Evolutionary conservation across 2,113 vertebrate species (phyloP), one percentile per base, ranked within the genome.

Genomic region (Gila orcuttii): DNA sequence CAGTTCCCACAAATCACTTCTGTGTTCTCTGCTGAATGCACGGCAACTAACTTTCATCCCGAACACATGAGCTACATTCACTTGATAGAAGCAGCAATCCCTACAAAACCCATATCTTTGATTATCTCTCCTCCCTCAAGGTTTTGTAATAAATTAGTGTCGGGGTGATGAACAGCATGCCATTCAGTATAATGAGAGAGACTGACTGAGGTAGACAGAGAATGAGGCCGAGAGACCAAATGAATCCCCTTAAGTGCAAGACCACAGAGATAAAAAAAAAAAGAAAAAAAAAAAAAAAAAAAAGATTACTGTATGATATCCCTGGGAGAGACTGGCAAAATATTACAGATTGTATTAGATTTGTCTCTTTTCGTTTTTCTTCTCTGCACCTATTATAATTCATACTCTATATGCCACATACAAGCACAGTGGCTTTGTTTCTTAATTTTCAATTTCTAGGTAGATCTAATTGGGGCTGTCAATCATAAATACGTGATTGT

Each of bases 101-200:
- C 86, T 90, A 69, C 78, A 83, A 69, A 88, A 77, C 78, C 85
- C 83, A 89, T 89, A 91, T 90, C 89, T 92, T 89, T 92, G 90
- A 92, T 92, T 91, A 91, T 91, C 87, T 86, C 88, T 84, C 85
- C 88, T 87, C 86, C 87, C 89, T 87, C 83, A 89, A 91, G 88
- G 91, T 89, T 91, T 89, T 85, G 87, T 91, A 90, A 91, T 92
- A 90, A 91, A 92, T 92, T 90, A 90, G 85, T 87, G 88, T 88
- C 87, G 62, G 87, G 57, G 50, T 91, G 89, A 91, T 91, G 88
- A 91, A 91, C 89, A 87, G 87, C 75, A 75, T 89, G 91, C 90
- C 88, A 90, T 88, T 85, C 85, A 66, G 85, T 84, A 84, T 90
- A 90, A 89, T 91, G 89, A 90, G 88, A 87, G 85, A 74, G 89